Evolutionary conservation across 1,140 invertebrate species (phyloP), one percentile per base, ranked within the genome.

Genomic region (Lepidurus arcticus): DNA sequence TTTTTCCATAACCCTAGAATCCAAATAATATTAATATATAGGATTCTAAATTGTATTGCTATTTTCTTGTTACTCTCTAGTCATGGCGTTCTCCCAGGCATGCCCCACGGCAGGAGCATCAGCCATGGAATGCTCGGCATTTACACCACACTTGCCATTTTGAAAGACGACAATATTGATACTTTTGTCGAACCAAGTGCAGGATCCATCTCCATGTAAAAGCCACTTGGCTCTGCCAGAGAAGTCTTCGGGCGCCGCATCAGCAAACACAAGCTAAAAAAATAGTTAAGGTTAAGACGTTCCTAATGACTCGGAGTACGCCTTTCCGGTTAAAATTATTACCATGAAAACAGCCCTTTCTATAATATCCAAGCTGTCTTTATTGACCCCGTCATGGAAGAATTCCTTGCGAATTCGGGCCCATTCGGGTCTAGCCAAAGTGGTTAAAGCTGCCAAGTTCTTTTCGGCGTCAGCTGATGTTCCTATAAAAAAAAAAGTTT

Each of bases 91-190:
- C 82, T 90, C 89, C 81, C 85, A 85, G 73, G 87, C 82, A 81
- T 90, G 89, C n/a, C 84, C 88, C 76, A 88, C 84, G 0, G 86
- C 87, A 21, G 89, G 88, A 7, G 89, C 89, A 84, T 90, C 88
- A 53, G 86, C 87, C 82, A 85, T 82, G 73, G 86, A 85, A 80
- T 89, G 89, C 82, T 90, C 89, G 81, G 86, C 86, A 82, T 90
- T 90, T n/a, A 88, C 76, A 74, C 89, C 88, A 79, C 86, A 83
- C 77, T 84, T 81, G 42, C 85, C 87, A 82, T 88, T 85, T 47
- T 82, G 82, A 80, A 88, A 87, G 43, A 85, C 81, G 11, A 87
- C 78, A 11, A 87, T 21, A 79, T 85, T 87, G 53, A 86, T 79
- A 73, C 84, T 85, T 80, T 88, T 88, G 81, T 88, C 88, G 80